phyloP scores from a whole-genome alignment of 53 echinoderm and acorn worm species.

The Echinometra lucunter region DNA sequence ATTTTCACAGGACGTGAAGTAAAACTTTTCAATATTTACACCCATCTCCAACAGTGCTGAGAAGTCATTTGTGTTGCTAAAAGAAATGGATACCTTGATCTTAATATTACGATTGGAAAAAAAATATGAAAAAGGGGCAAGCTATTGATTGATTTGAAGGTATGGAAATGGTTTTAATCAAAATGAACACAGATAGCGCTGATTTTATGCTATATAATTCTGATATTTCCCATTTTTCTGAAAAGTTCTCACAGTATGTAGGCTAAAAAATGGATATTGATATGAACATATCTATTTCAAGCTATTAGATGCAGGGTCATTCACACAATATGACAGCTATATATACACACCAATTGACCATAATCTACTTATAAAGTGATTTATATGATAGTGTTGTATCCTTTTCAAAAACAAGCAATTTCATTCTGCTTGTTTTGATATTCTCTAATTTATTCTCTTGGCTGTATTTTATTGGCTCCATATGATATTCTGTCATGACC shows the following conservation, averaged over 20 bases:
- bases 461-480: slow-evolving; percentile 32
- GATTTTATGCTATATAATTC: neutral
- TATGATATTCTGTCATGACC: slow-evolving; percentile 31
- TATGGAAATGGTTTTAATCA: neutral
- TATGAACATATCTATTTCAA: neutral
- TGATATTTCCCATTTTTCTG: neutral
- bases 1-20: neutral
- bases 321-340: neutral
- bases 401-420: slow-evolving; percentile 37
- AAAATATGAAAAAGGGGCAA: neutral
- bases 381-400: slow-evolving; percentile 38
- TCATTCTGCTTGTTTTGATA: slow-evolving; percentile 40
- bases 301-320: neutral
- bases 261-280: neutral
- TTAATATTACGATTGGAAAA: no score
- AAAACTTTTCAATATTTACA: neutral
- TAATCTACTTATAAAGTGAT: slow-evolving; percentile 53
- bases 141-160: neutral
- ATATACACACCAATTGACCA: slow-evolving; percentile 32
- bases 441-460: slow-evolving; percentile 30
- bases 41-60: neutral
- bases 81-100: no score
- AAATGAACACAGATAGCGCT: neutral
- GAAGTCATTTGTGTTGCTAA: neutral
- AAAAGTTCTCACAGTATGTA: neutral